Conservation (phyloP, 2,888 invertebrate genomes). For the Odontocerum albicorne region DNA sequence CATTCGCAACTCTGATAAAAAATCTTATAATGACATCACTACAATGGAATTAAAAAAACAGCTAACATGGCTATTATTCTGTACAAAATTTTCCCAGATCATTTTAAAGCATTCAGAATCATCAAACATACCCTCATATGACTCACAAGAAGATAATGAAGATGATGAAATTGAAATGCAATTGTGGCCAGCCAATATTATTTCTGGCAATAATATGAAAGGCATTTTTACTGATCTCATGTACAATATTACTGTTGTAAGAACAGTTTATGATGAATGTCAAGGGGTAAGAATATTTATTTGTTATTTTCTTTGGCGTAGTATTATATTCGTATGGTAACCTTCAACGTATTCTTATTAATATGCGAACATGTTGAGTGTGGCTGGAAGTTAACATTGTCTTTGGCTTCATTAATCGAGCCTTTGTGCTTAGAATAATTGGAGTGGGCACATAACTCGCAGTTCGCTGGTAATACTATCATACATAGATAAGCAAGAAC, state of each 20-base stretch:
- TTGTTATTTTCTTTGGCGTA: constrained; percentile 2
- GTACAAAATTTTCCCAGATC: constrained; percentile 38
- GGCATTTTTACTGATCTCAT: too few species aligned
- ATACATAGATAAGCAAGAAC: too few species aligned
- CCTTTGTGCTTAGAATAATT: neutral
- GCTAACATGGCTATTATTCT: constrained; percentile 43
- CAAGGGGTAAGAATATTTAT: constrained; percentile 45
- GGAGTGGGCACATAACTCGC: neutral
- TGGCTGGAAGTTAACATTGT: too few species aligned
- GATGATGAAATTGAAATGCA: constrained; percentile 37
- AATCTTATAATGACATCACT: constrained; percentile 37
- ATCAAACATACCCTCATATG: constrained; percentile 34
- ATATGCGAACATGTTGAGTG: too few species aligned
- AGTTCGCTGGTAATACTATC: too few species aligned
- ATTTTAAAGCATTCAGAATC: constrained; percentile 8
- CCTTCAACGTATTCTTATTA: too few species aligned
- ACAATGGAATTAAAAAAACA: constrained; percentile 39
- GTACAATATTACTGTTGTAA: constrained; percentile 43
- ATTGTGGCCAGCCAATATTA: constrained; percentile 36
- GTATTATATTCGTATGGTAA: too few species aligned
- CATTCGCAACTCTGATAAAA: constrained; percentile 37
- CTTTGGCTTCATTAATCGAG: neutral
- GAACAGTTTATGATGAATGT: constrained; percentile 46
- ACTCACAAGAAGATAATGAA: constrained; percentile 39
- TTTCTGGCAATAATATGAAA: too few species aligned